Conservation (phyloP, 2,888 invertebrate genomes). For the Pristionchus fissidentatus region DNA sequence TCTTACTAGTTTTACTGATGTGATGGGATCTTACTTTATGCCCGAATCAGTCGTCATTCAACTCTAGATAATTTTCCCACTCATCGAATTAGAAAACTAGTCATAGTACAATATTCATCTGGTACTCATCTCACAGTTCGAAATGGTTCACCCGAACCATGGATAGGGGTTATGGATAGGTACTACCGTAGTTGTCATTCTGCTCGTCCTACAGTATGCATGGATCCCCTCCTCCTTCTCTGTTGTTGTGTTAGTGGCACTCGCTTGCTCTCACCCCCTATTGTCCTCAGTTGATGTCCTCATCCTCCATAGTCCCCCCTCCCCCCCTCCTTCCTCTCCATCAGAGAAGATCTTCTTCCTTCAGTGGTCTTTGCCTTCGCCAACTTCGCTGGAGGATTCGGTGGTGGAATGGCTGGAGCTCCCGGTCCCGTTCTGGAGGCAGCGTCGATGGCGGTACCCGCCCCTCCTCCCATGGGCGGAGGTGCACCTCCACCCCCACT, state of each 20-base stretch:
- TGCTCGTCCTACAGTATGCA: conserved; percentile 40
- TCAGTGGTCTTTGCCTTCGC: conserved; percentile 29
- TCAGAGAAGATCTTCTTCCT: neutral
- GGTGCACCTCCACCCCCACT: neutral
- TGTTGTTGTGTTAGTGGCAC: neutral
- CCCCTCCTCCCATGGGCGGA: neutral
- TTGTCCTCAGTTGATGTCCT: neutral
- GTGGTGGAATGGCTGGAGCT: neutral
- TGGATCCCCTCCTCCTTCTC: neutral
- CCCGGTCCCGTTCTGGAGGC: conserved; percentile 12
- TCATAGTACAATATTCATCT: neutral
- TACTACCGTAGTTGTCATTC: neutral
- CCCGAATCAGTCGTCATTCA: too few species aligned
- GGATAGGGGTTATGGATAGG: conserved; percentile 76
- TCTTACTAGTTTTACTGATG: too few species aligned
- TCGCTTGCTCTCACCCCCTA: neutral
- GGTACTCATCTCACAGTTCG: neutral
- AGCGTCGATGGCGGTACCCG: neutral
- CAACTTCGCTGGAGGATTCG: neutral
- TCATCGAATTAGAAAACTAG: neutral
- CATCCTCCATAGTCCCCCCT: neutral
- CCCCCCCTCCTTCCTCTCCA: neutral
- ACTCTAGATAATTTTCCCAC: too few species aligned
- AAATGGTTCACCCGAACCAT: conserved; percentile 73
- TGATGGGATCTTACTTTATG: too few species aligned